Conservation (phyloP, 30 jellyfish, hydroid and myxozoan species). For the Rhopilema esculentum region DNA sequence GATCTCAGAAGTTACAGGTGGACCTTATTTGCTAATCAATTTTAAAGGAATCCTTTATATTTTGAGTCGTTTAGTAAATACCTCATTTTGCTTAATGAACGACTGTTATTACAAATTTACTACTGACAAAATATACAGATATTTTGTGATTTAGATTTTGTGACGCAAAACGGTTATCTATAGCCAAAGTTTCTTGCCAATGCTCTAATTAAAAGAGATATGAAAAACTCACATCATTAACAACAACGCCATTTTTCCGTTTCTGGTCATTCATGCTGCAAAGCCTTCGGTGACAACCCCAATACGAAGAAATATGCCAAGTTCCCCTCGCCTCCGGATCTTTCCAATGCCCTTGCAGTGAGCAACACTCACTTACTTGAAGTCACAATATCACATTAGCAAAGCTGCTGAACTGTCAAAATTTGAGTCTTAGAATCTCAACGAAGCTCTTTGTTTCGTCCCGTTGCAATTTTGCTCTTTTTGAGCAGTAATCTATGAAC, state of each 20-base stretch:
- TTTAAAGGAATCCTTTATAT: no score
- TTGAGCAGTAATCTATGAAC: no score
- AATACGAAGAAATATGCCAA: background rate
- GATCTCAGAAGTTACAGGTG: no score
- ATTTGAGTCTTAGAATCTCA: background rate
- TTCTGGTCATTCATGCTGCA: slow-evolving; percentile 21
- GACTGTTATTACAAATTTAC: no score
- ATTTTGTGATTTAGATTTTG: no score
- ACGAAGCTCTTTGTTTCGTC: background rate
- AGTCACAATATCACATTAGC: background rate
- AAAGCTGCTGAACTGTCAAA: background rate
- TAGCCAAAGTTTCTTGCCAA: no score
- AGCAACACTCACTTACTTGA: background rate
- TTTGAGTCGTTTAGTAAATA: no score
- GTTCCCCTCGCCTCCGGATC: background rate
- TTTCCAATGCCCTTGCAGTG: background rate
- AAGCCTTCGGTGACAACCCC: background rate
- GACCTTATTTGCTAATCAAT: no score
- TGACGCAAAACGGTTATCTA: no score
- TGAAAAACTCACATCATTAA: background rate
- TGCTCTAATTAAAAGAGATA: background rate
- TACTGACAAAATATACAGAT: no score
- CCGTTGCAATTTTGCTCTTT: background rate
- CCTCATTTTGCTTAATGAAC: no score
- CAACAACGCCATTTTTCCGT: slow-evolving; percentile 36